Conservation (phyloP, 2,113 vertebrate genomes). For the Poeciliopsis prolifica region DNA sequence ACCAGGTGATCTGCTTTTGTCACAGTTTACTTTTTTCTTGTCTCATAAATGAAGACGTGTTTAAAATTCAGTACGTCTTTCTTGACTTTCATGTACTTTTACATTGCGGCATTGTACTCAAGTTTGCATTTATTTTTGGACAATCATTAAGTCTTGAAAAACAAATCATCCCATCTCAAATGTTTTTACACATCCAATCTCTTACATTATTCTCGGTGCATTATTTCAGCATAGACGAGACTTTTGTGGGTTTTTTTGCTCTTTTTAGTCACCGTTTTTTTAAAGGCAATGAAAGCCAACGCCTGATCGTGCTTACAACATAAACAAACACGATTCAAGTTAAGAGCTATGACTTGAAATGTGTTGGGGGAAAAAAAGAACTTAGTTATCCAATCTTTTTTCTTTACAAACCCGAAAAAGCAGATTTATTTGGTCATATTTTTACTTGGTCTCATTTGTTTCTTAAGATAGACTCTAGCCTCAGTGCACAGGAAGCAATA, state of each 20-base stretch:
- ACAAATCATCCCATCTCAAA: slow-evolving; percentile 33
- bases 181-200: neutral
- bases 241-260: neutral
- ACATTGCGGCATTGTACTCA: slow-evolving; percentile 19
- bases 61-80: slow-evolving; percentile 1
- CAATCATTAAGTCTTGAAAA: slow-evolving; percentile 49
- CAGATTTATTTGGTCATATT: neutral
- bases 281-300: slow-evolving; percentile 31
- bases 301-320: slow-evolving; percentile 62
- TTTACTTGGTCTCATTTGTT: slow-evolving; percentile 51
- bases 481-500: slow-evolving; percentile 73
- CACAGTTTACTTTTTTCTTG: slow-evolving; percentile 15
- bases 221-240: slow-evolving; percentile 9
- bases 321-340: slow-evolving; percentile 50
- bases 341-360: slow-evolving; percentile 19
- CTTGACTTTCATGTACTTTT: slow-evolving; percentile 16
- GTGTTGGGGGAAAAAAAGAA: neutral
- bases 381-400: slow-evolving; percentile 18
- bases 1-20: slow-evolving; percentile 17
- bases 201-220: slow-evolving; percentile 14
- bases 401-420: slow-evolving; percentile 23
- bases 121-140: slow-evolving; percentile 48
- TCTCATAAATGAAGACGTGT: slow-evolving; percentile 10
- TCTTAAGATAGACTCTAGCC: slow-evolving; percentile 58
- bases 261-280: slow-evolving; percentile 22